Evolutionary conservation across 2,888 invertebrate genomes (phyloP).

Genomic region (Liopterus haemorrhoidalis): DNA sequence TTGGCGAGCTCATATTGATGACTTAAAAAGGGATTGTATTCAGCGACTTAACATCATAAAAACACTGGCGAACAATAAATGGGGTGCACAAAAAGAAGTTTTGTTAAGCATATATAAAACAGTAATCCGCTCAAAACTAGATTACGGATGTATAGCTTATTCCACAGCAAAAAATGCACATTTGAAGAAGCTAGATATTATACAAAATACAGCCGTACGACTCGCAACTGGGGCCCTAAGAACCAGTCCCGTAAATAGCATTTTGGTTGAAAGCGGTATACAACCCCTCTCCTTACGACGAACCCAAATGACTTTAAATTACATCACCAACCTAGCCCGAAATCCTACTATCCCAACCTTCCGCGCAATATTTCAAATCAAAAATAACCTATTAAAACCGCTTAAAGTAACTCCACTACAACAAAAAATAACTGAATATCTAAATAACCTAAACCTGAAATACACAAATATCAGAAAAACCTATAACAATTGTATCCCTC

Average conservation of each 20-base stretch:
- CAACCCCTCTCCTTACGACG: slow-evolving; percentile 11
- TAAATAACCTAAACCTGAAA: no score
- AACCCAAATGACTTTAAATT: no score
- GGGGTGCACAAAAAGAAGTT: slow-evolving; percentile 22
- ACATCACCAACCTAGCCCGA: no score
- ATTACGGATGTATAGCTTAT: slow-evolving; percentile 30
- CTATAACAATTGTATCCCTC: no score
- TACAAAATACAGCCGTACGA: slow-evolving; percentile 23
- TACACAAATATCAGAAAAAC: no score
- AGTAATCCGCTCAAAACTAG: slow-evolving; percentile 25
- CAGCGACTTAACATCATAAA: slow-evolving; percentile 24
- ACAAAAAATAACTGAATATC: no score
- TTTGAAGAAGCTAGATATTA: slow-evolving; percentile 17
- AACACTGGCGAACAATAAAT: slow-evolving; percentile 16
- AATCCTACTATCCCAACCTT: no score
- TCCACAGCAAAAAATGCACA: slow-evolving; percentile 19
- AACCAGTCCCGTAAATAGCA: slow-evolving; percentile 19
- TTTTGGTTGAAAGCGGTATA: slow-evolving; percentile 12
- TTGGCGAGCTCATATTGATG: slow-evolving; percentile 19
- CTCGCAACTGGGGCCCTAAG: slow-evolving; percentile 24
- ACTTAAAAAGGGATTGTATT: slow-evolving; percentile 11
- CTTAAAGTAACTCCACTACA: no score
- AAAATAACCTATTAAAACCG: no score
- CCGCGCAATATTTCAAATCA: no score
- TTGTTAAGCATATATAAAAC: slow-evolving; percentile 18